A percentile compares a stretch with the other conserved stretches of the same genome.
phyloP scores from a whole-genome alignment of 2,888 invertebrate species.

The Watsonalla cultraria region DNA sequence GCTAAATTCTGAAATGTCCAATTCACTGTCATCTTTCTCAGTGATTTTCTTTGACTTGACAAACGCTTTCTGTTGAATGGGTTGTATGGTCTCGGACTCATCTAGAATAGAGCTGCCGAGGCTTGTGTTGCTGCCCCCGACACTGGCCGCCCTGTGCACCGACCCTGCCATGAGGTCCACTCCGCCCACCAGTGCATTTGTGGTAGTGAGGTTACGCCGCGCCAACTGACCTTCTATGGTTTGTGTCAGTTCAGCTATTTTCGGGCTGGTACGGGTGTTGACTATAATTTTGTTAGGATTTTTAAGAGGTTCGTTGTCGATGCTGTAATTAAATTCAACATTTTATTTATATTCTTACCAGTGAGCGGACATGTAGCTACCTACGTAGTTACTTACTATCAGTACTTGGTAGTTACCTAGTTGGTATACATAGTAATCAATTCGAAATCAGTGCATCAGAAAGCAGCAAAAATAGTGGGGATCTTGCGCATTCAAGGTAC shows the following conservation, averaged over 20 bases:
- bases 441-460: no score
- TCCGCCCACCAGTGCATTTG: slow-evolving; percentile 50
- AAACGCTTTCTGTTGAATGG: slow-evolving; percentile 40
- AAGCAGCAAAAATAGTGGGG: no score
- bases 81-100: slow-evolving; percentile 50
- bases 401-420: no score
- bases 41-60: slow-evolving; percentile 43
- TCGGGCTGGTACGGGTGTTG: slow-evolving; percentile 71
- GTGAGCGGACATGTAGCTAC: neutral
- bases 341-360: neutral
- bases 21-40: slow-evolving; percentile 63
- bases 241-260: slow-evolving; percentile 75
- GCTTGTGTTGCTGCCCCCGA: slow-evolving; percentile 69
- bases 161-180: slow-evolving; percentile 50
- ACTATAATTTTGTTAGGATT: slow-evolving; percentile 56
- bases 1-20: slow-evolving; percentile 67
- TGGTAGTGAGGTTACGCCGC: slow-evolving; percentile 52
- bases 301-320: slow-evolving; percentile 62
- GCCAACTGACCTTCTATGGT: slow-evolving; percentile 77
- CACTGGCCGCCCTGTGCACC: slow-evolving; percentile 39
- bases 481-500: no score
- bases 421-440: no score
- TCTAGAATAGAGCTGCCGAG: slow-evolving; percentile 71
- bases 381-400: neutral
- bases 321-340: slow-evolving; percentile 45